Base-by-base conservation (phyloP, 1,140 invertebrate genomes). In the Zaprionus nigranus region DNA sequence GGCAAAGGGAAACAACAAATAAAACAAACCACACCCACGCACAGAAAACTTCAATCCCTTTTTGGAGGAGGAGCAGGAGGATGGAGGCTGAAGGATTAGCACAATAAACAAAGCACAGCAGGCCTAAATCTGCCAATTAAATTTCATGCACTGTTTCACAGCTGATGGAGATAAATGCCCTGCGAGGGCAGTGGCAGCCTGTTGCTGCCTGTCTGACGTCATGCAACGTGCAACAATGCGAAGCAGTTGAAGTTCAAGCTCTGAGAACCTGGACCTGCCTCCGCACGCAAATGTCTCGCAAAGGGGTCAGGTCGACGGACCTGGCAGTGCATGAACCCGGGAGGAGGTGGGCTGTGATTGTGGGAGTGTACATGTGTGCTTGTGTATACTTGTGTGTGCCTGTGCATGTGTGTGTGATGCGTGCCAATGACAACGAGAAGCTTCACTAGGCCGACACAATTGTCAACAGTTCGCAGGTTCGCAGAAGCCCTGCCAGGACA, bases 91-190 rank as follows among this genome's bases (percentile, higher is more conserved):
- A 17, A 43, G 71, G 64, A 74, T 74, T 74, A 74, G 36, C 36
- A 49, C 22, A 22, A 49, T 15, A 64, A 63, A 34, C 34, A 64
- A 49, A 22, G n/a, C 46, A 22, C 40, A 49, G 11, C 46, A 22
- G 11, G 46, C 46, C 20, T 12, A 49, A 49, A 60, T 49, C 38
- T 85, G 82, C 78, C 82, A 84, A 85, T 84, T 84, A 85, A 73
- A 84, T 83, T 81, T 78, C 64, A 38, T 68, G 82, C 82, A 69
- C 75, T 79, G 68, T 57, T 85, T 77, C 70, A 82, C 75, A 78
- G 38, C 61, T 82, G 82, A 79, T 85, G 75, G 71, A 69, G 67
- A 68, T 60, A 51, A 57, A 64, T 54, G 49, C 24, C 6, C 11
- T 34, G 38, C 30, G 22, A 13, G 24, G 69, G 26, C 51, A 59